Evolutionary conservation across 2,113 vertebrate species (phyloP).

Genomic region (Charina bottae): DNA sequence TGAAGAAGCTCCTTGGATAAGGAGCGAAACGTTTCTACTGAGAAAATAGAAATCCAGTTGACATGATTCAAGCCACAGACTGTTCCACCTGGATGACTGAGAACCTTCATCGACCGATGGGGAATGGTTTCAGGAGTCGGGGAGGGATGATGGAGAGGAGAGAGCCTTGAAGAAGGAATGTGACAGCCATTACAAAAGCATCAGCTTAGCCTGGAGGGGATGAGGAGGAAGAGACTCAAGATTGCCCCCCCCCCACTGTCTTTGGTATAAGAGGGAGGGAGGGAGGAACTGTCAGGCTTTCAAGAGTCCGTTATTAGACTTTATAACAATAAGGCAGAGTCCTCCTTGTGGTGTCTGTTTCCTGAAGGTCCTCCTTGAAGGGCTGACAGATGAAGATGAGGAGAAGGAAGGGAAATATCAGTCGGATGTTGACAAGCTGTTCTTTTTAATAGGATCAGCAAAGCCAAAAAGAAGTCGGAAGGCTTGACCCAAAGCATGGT

Average conservation of each 20-base stretch:
- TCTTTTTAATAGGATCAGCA: slow-evolving; percentile 83
- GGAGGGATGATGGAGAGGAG: background rate
- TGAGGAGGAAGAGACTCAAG: background rate
- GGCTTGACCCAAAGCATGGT: slow-evolving; percentile 98
- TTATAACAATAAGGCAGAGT: background rate
- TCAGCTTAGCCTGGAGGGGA: background rate
- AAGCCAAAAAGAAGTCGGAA: slow-evolving; percentile 93
- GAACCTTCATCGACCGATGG: no score
- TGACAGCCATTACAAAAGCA: background rate
- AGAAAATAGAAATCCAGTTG: no score
- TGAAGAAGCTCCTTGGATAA: no score
- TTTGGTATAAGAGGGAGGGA: background rate
- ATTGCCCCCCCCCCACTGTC: background rate
- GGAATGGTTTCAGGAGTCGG: rapidly evolving
- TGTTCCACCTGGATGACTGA: no score
- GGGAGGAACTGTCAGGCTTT: background rate
- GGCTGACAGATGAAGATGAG: background rate
- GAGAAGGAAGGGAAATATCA: background rate
- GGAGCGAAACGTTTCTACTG: no score
- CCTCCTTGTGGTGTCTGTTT: background rate
- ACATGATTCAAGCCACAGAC: no score
- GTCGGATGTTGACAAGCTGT: rapidly evolving
- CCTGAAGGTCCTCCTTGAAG: background rate
- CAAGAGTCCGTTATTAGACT: background rate
- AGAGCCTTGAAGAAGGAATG: background rate